phyloP scores from a whole-genome alignment of 2,888 invertebrate genomes.

The Drosophila ustulata region DNA sequence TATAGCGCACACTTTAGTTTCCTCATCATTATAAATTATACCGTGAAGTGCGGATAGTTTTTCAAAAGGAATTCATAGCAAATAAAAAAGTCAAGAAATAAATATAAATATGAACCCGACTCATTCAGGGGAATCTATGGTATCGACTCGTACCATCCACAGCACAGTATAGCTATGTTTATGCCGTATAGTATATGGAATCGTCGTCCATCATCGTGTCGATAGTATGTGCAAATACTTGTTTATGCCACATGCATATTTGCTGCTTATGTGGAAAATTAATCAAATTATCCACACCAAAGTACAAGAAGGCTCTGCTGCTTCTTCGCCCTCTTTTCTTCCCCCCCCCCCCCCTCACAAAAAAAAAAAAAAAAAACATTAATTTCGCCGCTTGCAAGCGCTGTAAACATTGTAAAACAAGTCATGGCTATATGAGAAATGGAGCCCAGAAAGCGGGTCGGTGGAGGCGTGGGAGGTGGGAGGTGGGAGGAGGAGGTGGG shows the following conservation, averaged over 20 bases:
- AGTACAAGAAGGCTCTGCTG: not conserved
- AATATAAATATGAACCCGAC: not conserved
- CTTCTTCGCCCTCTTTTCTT: not conserved
- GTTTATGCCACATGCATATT: conserved; percentile 12
- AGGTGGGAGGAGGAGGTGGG: not conserved
- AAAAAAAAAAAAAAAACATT: conserved; percentile 5
- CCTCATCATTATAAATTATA: no score
- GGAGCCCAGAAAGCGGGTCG: not conserved
- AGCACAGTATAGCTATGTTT: not conserved
- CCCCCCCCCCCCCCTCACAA: not conserved
- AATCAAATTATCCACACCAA: conserved; percentile 57
- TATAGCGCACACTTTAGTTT: no score
- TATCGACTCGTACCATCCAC: not conserved
- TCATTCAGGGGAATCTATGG: not conserved
- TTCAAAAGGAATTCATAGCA: not conserved
- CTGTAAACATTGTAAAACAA: conserved; percentile 34
- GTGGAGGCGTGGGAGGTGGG: not conserved
- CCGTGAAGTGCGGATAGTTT: not conserved
- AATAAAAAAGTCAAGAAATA: no score
- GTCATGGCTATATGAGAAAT: conserved; percentile 1
- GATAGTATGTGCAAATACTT: conserved; percentile 18
- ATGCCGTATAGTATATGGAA: not conserved
- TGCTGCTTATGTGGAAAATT: conserved; percentile 48
- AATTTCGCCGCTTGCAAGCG: conserved; percentile 22
- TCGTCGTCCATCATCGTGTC: conserved; percentile 9